Percentiles rank a stretch among this genome's conserved stretches.
Conservation (phyloP, 2,888 invertebrate genomes). For the Epistrophe grossulariae region DNA sequence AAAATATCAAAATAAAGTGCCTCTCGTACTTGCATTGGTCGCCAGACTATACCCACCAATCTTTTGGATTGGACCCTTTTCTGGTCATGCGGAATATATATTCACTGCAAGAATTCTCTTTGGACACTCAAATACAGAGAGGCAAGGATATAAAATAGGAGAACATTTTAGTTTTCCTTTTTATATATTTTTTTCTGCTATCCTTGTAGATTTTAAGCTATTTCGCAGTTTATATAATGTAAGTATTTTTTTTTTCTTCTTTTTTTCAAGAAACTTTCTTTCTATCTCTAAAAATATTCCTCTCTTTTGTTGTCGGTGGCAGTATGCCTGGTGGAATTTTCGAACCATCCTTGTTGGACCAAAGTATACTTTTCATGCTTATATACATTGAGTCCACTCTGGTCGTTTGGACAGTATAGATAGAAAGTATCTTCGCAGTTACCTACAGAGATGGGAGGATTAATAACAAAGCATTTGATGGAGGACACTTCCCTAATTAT, state of each 20-base stretch:
- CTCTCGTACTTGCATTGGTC: constrained; percentile 70
- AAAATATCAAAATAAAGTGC: constrained; percentile 21
- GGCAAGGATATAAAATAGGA: constrained; percentile 50
- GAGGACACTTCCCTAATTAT: not conserved
- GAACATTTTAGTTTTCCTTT: constrained; percentile 53
- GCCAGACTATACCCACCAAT: constrained; percentile 61
- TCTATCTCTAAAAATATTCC: not conserved
- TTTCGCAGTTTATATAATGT: constrained; percentile 3
- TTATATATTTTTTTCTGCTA: constrained; percentile 16
- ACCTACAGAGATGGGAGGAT: not conserved
- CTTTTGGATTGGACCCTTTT: constrained; percentile 69
- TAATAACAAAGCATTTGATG: not conserved
- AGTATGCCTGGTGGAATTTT: not conserved
- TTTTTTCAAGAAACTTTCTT: not conserved
- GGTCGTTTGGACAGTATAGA: not conserved
- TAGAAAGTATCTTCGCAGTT: not conserved
- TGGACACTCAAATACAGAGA: constrained; percentile 52
- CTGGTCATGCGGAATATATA: constrained; percentile 74
- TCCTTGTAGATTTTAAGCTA: constrained; percentile 6
- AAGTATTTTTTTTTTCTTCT: not conserved
- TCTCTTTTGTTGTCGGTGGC: not conserved
- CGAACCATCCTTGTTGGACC: not conserved
- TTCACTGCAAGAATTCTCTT: constrained; percentile 55
- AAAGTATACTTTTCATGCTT: not conserved
- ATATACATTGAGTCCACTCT: not conserved